Base-by-base conservation (phyloP, 2,113 vertebrate species). In the Propithecus coquereli region DNA sequence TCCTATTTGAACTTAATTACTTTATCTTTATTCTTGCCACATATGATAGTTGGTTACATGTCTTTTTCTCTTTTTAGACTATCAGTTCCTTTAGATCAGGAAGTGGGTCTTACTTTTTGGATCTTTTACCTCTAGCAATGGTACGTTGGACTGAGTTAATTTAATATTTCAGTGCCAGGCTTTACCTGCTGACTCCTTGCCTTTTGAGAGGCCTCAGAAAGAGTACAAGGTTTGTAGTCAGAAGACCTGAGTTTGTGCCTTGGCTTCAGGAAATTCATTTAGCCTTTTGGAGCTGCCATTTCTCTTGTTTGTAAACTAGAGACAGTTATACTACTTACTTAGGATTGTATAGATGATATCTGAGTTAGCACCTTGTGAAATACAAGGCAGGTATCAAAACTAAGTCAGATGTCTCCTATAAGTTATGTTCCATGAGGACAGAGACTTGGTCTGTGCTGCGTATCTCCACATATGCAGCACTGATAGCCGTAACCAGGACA, bases 1-100 rank as follows among this genome's bases (percentile, higher is more conserved):
- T 90, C 50, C 40, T 94, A 17, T 82, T 95, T 94, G 92, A 70
- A 94, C 92, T 66, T 89, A 96, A 77, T 92, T 59, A n/a, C 14
- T 89, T n/a, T 90, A 6, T 82, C 25, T 92, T 94, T 97, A 77
- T 95, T 94, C 25, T 30, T 79, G 57, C 13, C 25, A 80, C 18
- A 74, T 65, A 70, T 22, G 20, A 86, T 86, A 68, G 83, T 89
- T 83, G 93, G 34, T 81, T 87, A 43, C 43, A 79, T 84, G 43
- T 88, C 63, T 86, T 92, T 87, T 12, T 95, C 45, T 94, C 47
- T 59, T 32, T 85, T 66, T 89, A 86, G 22, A n/a, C 12, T 85
- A 2, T 93, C 22, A 22, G 54, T 94, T 94, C 57, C 57, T 87
- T 94, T 95, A 59, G 16, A 25, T 84, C 13, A 68, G 47, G 52